Evolutionary conservation across 2,113 vertebrate genomes (phyloP).

Genomic region (Caranx ignobilis): DNA sequence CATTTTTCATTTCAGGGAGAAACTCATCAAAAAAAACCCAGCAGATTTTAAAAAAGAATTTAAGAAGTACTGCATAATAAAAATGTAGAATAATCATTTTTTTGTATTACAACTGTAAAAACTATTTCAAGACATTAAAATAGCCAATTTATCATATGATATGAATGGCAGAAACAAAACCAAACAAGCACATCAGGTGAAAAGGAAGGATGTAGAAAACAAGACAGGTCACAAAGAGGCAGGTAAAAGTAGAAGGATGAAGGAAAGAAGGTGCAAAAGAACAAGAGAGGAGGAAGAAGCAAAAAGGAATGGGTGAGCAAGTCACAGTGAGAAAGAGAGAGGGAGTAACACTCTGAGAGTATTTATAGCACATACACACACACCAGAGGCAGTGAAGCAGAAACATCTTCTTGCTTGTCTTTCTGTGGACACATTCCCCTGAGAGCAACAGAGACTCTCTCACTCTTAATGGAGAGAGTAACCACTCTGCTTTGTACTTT

Average conservation of each 20-base stretch:
- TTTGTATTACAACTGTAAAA: slow-evolving; percentile 1
- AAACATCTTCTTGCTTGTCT: slow-evolving; percentile 67
- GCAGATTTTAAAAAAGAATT: slow-evolving; percentile 1
- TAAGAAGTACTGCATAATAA: neutral
- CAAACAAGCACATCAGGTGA: neutral
- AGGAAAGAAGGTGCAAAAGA: slow-evolving; percentile 5
- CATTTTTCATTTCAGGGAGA: slow-evolving; percentile 10
- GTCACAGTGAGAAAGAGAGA: slow-evolving; percentile 53
- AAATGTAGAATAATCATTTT: neutral
- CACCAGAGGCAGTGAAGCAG: slow-evolving; percentile 64
- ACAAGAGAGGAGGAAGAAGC: slow-evolving; percentile 18
- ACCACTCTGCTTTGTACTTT: slow-evolving; percentile 34
- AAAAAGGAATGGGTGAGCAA: slow-evolving; percentile 40
- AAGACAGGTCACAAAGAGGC: neutral
- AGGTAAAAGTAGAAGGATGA: slow-evolving; percentile 20
- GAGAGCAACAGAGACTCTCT: slow-evolving; percentile 55
- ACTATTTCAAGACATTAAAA: neutral
- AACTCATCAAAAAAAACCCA: neutral
- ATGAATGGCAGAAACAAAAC: slow-evolving; percentile 1
- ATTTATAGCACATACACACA: slow-evolving; percentile 71
- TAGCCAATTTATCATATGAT: neutral
- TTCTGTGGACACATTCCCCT: slow-evolving; percentile 61
- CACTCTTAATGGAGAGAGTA: slow-evolving; percentile 51
- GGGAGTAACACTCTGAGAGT: slow-evolving; percentile 66
- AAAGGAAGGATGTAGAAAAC: slow-evolving; percentile 13